These are phyloP conservation scores for Menidia menidia DNA, from an alignment of 2,797 vertebrate genomes.

Conservation along the genomic window DNA sequence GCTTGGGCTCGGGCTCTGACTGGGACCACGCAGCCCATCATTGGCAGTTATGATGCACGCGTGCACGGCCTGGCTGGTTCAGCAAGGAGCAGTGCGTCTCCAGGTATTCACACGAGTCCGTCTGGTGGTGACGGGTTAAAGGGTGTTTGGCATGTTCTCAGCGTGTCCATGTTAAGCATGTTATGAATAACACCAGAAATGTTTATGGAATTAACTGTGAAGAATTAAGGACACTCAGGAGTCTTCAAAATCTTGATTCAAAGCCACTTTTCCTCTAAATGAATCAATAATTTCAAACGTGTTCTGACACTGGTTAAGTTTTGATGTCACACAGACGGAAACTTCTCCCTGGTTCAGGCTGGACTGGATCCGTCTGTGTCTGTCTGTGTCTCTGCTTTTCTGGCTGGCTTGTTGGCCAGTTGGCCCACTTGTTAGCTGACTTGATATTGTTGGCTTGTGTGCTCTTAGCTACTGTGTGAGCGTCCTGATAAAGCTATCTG, in stretches of 20 bases:
- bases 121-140: conserved; percentile 39
- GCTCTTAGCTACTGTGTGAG: conserved; percentile 59
- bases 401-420: conserved; percentile 61
- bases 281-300: conserved; percentile 27
- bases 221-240: conserved; percentile 14
- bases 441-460: conserved; percentile 71
- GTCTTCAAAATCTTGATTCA: conserved; percentile 17
- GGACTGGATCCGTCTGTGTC: conserved; percentile 50
- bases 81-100: conserved; percentile 67
- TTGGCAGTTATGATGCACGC: conserved; percentile 85
- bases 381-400: conserved; percentile 53
- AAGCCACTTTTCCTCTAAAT: conserved; percentile 9
- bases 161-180: conserved; percentile 8
- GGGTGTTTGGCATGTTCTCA: conserved; percentile 24
- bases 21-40: conserved; percentile 84
- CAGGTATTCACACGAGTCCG: conserved; percentile 72
- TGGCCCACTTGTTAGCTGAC: conserved; percentile 68
- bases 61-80: conserved; percentile 75
- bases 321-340: conserved; percentile 41
- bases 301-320: conserved; percentile 27
- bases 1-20: conserved; percentile 83
- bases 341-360: conserved; percentile 39
- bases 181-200: conserved; percentile 18
- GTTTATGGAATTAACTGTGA: conserved; percentile 24
- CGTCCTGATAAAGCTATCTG: conserved; percentile 74